These are phyloP conservation scores for Platyura marginata DNA, from an alignment of 1,140 invertebrate genomes.

Conservation along the genomic window DNA sequence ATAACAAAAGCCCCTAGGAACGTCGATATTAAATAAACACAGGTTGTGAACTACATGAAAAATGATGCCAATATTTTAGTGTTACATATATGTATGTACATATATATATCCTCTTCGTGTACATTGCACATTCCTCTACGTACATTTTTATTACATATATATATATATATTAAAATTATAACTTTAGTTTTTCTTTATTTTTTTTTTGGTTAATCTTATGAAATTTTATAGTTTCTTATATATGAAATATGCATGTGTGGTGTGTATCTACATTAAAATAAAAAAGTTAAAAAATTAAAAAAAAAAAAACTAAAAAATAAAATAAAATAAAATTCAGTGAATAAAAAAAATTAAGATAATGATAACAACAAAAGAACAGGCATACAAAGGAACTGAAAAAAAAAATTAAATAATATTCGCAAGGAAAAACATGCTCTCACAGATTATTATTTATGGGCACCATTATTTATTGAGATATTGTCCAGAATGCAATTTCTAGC, in stretches of 20 bases:
- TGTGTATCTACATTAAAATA: too few species aligned
- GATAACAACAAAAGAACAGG: background rate
- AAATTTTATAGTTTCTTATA: too few species aligned
- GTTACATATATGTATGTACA: too few species aligned
- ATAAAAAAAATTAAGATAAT: background rate
- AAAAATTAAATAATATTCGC: background rate
- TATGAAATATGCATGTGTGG: too few species aligned
- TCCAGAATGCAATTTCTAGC: conserved; percentile 2
- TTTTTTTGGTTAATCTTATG: too few species aligned
- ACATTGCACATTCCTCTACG: too few species aligned
- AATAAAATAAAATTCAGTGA: background rate
- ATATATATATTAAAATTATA: too few species aligned
- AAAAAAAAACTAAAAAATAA: background rate
- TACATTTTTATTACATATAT: too few species aligned
- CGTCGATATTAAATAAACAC: background rate
- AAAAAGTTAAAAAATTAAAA: too few species aligned
- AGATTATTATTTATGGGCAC: conserved; percentile 3
- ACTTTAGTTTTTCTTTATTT: too few species aligned
- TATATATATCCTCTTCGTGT: too few species aligned
- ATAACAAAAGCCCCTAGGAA: background rate
- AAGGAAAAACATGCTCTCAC: conserved; percentile 1
- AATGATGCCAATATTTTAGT: background rate
- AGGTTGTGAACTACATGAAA: background rate
- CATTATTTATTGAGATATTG: conserved; percentile 3
- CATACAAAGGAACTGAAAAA: background rate